These are phyloP conservation scores for Hypsibius dujardini DNA, from an alignment of 1,140 invertebrate genomes.

Conservation along the genomic window DNA sequence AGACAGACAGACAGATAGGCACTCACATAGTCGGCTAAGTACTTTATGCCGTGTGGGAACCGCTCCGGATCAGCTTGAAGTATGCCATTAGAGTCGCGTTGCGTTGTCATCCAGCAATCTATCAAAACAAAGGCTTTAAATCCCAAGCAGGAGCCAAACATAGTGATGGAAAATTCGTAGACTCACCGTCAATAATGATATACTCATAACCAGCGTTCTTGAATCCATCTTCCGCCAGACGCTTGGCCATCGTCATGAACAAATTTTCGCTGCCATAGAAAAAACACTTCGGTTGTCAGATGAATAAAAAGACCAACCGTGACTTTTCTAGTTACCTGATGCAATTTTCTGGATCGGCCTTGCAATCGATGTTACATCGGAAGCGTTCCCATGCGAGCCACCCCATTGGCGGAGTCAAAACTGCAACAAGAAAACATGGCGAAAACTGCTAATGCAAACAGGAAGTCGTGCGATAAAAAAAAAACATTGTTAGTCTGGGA, in stretches of 20 bases:
- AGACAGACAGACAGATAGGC: too few species aligned
- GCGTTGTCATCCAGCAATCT: conserved; percentile 78
- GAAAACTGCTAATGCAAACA: too few species aligned
- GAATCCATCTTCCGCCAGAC: conserved; percentile 70
- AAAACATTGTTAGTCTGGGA: too few species aligned
- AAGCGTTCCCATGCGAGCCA: conserved; percentile 87
- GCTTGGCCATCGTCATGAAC: conserved; percentile 76
- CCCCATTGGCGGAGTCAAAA: conserved; percentile 60
- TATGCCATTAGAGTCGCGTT: conserved; percentile 50
- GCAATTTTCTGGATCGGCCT: conserved; percentile 74
- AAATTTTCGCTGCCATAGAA: conserved; percentile 58
- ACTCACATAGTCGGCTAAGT: conserved; percentile 73
- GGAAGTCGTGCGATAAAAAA: too few species aligned
- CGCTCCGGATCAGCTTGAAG: conserved; percentile 65
- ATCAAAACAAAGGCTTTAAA: neutral
- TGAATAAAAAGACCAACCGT: neutral
- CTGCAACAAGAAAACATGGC: too few species aligned
- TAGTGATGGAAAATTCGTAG: neutral
- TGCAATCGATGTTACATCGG: conserved; percentile 77
- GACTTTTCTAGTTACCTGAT: conserved; percentile 47
- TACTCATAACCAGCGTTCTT: conserved; percentile 72
- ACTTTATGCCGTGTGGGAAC: conserved; percentile 80
- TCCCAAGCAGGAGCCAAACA: neutral
- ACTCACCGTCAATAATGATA: conserved; percentile 57
- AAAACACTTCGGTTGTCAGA: conserved; percentile 16